Percentiles rank a stretch among this genome's conserved stretches.
phyloP scores from a whole-genome alignment of 2,113 vertebrate species.

The Hippopotamus amphibius region DNA sequence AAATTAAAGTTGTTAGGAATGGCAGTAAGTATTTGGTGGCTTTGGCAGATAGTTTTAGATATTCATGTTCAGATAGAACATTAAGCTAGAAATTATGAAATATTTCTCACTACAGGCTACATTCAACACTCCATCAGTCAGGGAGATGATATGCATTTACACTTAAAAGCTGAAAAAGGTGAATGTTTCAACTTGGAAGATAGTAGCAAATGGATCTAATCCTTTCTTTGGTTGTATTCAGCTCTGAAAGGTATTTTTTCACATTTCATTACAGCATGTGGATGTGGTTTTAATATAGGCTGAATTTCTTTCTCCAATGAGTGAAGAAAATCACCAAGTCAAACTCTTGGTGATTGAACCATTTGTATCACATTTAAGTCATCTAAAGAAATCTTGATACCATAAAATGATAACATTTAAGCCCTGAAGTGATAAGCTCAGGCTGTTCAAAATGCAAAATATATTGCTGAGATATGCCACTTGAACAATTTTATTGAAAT shows the following conservation, averaged over 20 bases:
- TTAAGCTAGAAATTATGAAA: constrained; percentile 52
- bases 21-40: background rate
- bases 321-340: constrained; percentile 29
- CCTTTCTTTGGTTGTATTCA: constrained; percentile 12
- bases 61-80: background rate
- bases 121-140: constrained; percentile 28
- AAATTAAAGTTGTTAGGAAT: constrained; percentile 53
- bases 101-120: background rate
- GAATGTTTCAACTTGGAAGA: constrained; percentile 47
- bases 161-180: constrained; percentile 20
- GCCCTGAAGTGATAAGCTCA: background rate
- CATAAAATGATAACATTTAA: constrained; percentile 55
- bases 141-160: constrained; percentile 46
- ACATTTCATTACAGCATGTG: constrained; percentile 12
- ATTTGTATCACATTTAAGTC: constrained; percentile 26
- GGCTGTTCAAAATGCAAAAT: constrained; percentile 47
- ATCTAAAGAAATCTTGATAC: constrained; percentile 33
- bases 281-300: constrained; percentile 37
- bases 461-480: background rate
- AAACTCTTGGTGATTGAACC: constrained; percentile 31
- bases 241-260: constrained; percentile 17
- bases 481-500: constrained; percentile 25
- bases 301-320: background rate
- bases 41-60: background rate
- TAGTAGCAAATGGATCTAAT: constrained; percentile 19